Conservation (phyloP, 2,113 vertebrate species). For the Callithrix jacchus region DNA sequence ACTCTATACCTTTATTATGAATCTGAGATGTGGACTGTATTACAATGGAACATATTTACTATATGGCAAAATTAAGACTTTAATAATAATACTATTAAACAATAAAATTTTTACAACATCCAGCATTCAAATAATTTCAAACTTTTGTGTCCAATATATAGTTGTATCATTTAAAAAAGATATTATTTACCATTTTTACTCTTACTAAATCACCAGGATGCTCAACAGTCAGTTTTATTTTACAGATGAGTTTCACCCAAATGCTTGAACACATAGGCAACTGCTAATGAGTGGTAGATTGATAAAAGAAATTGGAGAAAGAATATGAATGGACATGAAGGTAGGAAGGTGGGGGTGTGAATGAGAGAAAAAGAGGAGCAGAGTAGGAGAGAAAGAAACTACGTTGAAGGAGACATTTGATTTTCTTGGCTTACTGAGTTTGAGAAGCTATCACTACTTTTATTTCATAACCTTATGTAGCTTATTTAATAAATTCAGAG, state of each 20-base stretch:
- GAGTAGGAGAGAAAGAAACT: background rate
- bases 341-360: background rate
- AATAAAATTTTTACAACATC: background rate
- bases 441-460: constrained; percentile 8
- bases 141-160: background rate
- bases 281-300: background rate
- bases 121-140: background rate
- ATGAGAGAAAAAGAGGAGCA: rapidly evolving
- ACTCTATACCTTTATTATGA: background rate
- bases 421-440: background rate
- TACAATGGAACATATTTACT: background rate
- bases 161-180: background rate
- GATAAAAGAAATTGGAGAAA: background rate
- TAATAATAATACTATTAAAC: background rate
- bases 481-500: constrained; percentile 2
- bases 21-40: background rate
- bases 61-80: background rate
- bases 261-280: background rate
- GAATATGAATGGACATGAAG: background rate
- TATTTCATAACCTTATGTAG: background rate
- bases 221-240: background rate
- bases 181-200: background rate
- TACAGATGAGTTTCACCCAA: background rate
- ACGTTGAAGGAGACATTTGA: background rate
- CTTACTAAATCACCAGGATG: background rate